Evolutionary conservation across 2,113 vertebrate species (phyloP), one percentile per base, ranked within the genome.

Genomic region (Turnix velox): DNA sequence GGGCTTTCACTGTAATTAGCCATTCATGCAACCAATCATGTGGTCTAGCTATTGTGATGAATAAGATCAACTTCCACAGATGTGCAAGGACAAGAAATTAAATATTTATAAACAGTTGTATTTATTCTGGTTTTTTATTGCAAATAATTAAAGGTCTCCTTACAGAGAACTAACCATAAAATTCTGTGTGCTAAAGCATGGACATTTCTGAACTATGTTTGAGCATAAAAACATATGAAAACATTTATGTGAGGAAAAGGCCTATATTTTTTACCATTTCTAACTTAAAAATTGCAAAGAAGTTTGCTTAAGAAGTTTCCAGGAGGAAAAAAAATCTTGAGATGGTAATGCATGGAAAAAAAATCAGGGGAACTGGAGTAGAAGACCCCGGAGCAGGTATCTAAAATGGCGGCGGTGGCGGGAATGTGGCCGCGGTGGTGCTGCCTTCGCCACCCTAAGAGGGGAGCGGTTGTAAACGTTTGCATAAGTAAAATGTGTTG

Each of bases 11-110:
- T 77, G 54, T 30, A 82, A 77, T 51, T 42, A 62, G 3, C 18
- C 16, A 9, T 62, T 77, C 17, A 25, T 22, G 59, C 25, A 57
- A 81, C 23, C 1, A 2, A 8, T 33, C 1, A 0, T 0, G 1
- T 35, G 27, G 7, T 82, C 17, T 58, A 42, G 31, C 48, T 52
- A 48, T 30, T 14, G 43, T 31, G 81, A 94, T 63, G 42, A 82
- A 22, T 48, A 59, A 57, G 33, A 67, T 73, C n/a, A 80, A 46
- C 49, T 58, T 42, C 43, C 24, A 67, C 52, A 86, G 59, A 48
- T 52, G 24, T 63, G 9, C 43, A 86, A 68, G 43, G 18, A 46
- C 25, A 68, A 78, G 13, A 55, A 78, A 33, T 94, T 28, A 77
- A 86, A 62, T 72, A 48, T 66, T 89, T 81, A 91, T 52, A 79